These are phyloP conservation scores for Semicossyphus pulcher DNA, from an alignment of 2,113 vertebrate genomes.

Conservation along the genomic window DNA sequence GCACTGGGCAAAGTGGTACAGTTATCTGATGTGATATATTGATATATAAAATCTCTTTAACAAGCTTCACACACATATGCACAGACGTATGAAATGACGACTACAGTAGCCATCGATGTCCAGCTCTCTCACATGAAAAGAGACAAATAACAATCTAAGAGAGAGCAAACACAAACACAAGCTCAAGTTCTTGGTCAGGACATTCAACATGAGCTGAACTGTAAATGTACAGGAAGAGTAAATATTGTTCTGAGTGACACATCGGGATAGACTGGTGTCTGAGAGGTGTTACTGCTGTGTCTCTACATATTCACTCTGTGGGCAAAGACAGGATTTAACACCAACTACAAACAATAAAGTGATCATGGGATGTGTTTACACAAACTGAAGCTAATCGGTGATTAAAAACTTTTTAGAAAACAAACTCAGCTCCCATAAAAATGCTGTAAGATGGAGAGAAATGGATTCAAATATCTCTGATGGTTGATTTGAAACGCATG, in stretches of 20 bases:
- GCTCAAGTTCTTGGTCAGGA: background rate
- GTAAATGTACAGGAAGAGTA: slow-evolving; percentile 12
- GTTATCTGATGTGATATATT: slow-evolving; percentile 6
- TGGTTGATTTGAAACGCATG: slow-evolving; percentile 32
- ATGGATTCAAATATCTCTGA: slow-evolving; percentile 47
- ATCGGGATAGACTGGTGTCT: background rate
- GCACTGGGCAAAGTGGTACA: background rate
- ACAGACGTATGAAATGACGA: slow-evolving; percentile 43
- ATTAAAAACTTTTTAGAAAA: slow-evolving; percentile 14
- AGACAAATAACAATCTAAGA: slow-evolving; percentile 5
- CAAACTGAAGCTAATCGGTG: slow-evolving; percentile 8
- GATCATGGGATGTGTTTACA: slow-evolving; percentile 16
- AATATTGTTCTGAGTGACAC: background rate
- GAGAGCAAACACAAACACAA: slow-evolving; percentile 1
- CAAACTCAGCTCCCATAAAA: background rate
- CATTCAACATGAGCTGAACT: slow-evolving; percentile 16
- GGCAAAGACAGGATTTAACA: background rate
- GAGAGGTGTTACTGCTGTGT: background rate
- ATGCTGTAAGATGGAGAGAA: slow-evolving; percentile 3
- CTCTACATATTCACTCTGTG: slow-evolving; percentile 1
- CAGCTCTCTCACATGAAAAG: slow-evolving; percentile 46
- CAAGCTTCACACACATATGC: slow-evolving; percentile 28
- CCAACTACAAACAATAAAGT: background rate
- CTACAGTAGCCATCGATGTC: slow-evolving; percentile 52
- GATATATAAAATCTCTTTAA: slow-evolving; percentile 44